Percentiles rank a stretch among this genome's conserved stretches.
Evolutionary conservation across 1,140 invertebrate genomes (phyloP).

Genomic region (Drosophila ficusphila): DNA sequence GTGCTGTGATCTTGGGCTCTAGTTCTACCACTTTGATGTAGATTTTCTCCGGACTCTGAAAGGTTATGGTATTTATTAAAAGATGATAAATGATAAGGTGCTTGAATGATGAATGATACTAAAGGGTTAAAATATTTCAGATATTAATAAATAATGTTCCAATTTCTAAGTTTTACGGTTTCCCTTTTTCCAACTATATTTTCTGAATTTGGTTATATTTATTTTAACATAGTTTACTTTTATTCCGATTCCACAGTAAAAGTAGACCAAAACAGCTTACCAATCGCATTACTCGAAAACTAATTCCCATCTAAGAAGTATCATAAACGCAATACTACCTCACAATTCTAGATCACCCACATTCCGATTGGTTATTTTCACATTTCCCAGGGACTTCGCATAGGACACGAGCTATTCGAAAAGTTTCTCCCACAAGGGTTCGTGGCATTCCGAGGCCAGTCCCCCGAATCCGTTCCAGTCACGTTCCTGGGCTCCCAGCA

Average conservation of each 20-base stretch:
- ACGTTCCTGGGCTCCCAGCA: slow-evolving; percentile 53
- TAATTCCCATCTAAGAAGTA: background rate
- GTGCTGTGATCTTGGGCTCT: slow-evolving; percentile 91
- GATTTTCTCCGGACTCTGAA: slow-evolving; percentile 92
- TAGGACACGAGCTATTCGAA: background rate
- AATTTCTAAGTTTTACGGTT: too few species aligned
- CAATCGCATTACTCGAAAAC: too few species aligned
- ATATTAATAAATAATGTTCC: too few species aligned
- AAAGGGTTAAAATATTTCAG: background rate
- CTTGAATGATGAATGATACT: background rate
- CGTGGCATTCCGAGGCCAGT: background rate
- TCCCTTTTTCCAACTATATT: too few species aligned
- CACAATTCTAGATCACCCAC: background rate
- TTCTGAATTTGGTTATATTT: too few species aligned
- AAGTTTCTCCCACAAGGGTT: slow-evolving; percentile 11
- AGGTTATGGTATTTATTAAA: slow-evolving; percentile 10
- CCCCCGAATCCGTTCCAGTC: slow-evolving; percentile 36
- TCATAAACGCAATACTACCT: background rate
- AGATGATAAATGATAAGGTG: background rate
- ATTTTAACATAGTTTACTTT: too few species aligned
- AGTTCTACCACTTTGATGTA: slow-evolving; percentile 94
- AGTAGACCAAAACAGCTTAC: too few species aligned
- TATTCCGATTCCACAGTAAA: too few species aligned
- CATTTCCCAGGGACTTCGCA: background rate
- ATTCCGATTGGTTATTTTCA: background rate